Percentiles rank a stretch among this genome's conserved stretches.
These are phyloP conservation scores for Murina feae DNA, from an alignment of 2,113 vertebrate species.

Conservation along the genomic window DNA sequence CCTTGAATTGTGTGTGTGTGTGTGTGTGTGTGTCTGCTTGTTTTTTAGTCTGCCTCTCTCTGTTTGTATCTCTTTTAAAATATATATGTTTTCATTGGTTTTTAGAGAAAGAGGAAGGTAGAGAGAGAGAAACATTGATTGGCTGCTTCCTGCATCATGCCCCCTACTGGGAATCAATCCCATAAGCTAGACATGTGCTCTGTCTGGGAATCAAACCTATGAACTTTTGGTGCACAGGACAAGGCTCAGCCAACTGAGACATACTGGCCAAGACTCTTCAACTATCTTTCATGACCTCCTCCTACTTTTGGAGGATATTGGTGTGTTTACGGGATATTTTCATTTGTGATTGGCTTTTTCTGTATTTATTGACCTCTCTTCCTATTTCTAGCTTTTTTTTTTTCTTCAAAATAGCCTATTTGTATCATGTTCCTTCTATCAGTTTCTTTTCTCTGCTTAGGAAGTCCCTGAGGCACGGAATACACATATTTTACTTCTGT, in stretches of 20 bases:
- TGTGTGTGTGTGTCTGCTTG: neutral
- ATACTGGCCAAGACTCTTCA: neutral
- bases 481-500: slow-evolving; percentile 17
- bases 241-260: too few relatives aligned
- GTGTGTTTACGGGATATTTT: neutral
- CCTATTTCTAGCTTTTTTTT: slow-evolving; percentile 25
- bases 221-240: too few relatives aligned
- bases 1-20: neutral
- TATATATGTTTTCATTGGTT: too few relatives aligned
- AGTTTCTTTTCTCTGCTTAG: neutral
- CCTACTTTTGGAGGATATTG: neutral
- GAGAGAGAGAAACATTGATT: too few relatives aligned
- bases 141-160: too few relatives aligned
- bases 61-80: neutral
- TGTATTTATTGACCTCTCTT: neutral
- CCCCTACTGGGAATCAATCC: too few relatives aligned
- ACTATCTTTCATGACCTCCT: neutral
- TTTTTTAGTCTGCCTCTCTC: neutral
- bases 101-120: too few relatives aligned
- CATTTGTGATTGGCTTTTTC: neutral
- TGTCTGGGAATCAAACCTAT: too few relatives aligned
- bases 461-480: neutral
- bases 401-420: slow-evolving; percentile 12
- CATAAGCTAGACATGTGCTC: too few relatives aligned
- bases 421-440: neutral